Percentiles rank a stretch among this genome's conserved stretches.
These are phyloP conservation scores for Xestia xanthographa DNA, from an alignment of 2,888 invertebrate species.

Conservation along the genomic window DNA sequence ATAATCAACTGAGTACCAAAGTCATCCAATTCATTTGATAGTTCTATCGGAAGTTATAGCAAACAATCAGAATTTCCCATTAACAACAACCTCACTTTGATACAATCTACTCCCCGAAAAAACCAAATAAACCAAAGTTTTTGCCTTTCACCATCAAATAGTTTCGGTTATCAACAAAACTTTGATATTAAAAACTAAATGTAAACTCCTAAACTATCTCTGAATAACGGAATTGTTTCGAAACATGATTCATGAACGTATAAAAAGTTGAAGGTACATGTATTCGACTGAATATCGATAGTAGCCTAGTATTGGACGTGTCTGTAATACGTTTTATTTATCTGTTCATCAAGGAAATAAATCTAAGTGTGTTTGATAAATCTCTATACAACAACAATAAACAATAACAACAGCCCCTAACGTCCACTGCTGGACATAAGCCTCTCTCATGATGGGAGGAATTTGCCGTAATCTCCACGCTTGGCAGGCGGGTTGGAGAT, in stretches of 20 bases:
- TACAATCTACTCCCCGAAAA: constrained; percentile 6
- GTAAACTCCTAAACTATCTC: constrained; percentile 47
- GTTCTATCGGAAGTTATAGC: background rate
- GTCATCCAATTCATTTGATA: background rate
- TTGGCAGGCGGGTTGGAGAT: too few species aligned
- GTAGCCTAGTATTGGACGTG: background rate
- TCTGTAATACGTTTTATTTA: background rate
- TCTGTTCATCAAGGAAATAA: too few species aligned
- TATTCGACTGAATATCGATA: constrained; percentile 38
- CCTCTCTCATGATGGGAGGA: too few species aligned
- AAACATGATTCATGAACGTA: constrained; percentile 36
- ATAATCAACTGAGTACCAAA: background rate
- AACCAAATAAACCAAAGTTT: constrained; percentile 34
- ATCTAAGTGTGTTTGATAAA: too few species aligned
- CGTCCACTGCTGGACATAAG: too few species aligned
- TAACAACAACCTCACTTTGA: background rate
- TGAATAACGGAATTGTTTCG: constrained; percentile 55
- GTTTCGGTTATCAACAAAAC: constrained; percentile 43
- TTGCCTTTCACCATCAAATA: constrained; percentile 18
- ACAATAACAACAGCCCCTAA: too few species aligned
- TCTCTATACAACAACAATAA: too few species aligned
- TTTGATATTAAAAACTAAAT: constrained; percentile 58
- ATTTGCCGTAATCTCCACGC: too few species aligned
- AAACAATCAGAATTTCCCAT: background rate
- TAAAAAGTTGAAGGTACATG: background rate